phyloP scores from a whole-genome alignment of 2,888 invertebrate species.

The Smittia aterrima region DNA sequence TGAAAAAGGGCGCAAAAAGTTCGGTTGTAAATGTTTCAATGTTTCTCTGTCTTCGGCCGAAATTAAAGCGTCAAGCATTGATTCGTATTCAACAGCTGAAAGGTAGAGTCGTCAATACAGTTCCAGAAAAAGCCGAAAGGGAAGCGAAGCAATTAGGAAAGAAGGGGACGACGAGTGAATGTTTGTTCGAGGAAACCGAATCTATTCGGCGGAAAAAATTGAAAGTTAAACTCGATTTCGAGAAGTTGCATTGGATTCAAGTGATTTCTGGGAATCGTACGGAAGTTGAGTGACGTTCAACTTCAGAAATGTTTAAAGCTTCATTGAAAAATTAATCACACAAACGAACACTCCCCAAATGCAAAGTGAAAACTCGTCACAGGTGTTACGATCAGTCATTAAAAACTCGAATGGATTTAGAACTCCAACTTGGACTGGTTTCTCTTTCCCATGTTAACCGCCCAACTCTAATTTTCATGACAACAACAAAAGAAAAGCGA shows the following conservation, averaged over 20 bases:
- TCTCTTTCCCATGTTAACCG: slow-evolving; percentile 9
- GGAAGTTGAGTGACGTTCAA: too few species aligned
- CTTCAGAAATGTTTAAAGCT: too few species aligned
- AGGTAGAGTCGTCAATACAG: slow-evolving; percentile 1
- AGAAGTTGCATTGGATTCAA: not conserved
- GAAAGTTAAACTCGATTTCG: not conserved
- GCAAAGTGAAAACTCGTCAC: slow-evolving; percentile 7
- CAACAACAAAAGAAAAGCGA: not conserved
- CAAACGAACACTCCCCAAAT: not conserved
- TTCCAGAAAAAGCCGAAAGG: slow-evolving; percentile 4
- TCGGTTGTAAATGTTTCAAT: slow-evolving; percentile 2
- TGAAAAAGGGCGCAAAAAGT: not conserved
- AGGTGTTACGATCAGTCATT: slow-evolving; percentile 18
- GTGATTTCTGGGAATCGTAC: not conserved
- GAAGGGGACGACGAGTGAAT: not conserved
- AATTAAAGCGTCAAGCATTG: slow-evolving; percentile 9
- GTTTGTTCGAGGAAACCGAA: slow-evolving; percentile 8
- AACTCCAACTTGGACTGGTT: not conserved
- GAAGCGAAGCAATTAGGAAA: slow-evolving; percentile 8
- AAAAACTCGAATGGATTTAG: slow-evolving; percentile 16
- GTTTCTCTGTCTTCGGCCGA: not conserved
- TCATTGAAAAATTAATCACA: too few species aligned
- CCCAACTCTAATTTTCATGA: slow-evolving; percentile 8
- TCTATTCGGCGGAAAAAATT: not conserved
- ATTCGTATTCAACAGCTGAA: slow-evolving; percentile 22